These are phyloP conservation scores for Hyles lineata DNA, from an alignment of 2,888 invertebrate genomes.

Conservation along the genomic window DNA sequence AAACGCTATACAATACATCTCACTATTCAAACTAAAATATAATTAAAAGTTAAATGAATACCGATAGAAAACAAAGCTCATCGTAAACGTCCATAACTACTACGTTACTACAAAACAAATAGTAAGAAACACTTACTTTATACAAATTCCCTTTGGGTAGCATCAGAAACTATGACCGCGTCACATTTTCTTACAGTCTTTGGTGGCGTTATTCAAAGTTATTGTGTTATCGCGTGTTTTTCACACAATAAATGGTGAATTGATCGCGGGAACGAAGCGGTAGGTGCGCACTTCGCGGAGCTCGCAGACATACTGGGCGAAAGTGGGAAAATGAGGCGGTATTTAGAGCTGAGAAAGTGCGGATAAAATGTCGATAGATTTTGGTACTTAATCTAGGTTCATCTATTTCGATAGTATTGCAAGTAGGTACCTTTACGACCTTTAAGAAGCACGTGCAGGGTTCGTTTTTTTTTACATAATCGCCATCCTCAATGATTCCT, in stretches of 20 bases:
- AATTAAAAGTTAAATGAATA: too few species aligned
- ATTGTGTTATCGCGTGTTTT: constrained; percentile 42
- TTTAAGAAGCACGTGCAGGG: too few species aligned
- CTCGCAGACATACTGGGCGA: constrained; percentile 65
- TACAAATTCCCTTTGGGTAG: not conserved
- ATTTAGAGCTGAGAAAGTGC: constrained; percentile 53
- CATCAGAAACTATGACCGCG: constrained; percentile 7
- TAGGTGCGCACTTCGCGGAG: constrained; percentile 44
- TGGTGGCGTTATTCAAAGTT: constrained; percentile 28
- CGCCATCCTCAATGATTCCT: too few species aligned
- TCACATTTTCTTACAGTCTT: constrained; percentile 26
- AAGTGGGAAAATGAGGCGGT: constrained; percentile 68
- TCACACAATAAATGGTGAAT: constrained; percentile 37
- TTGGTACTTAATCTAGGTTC: not conserved
- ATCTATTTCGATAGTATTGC: not conserved
- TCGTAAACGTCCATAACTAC: not conserved
- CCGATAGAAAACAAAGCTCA: too few species aligned
- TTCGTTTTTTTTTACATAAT: too few species aligned
- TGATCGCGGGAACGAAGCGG: not conserved
- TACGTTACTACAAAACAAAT: constrained; percentile 31
- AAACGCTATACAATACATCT: too few species aligned
- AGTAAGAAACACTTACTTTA: constrained; percentile 19
- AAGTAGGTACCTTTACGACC: not conserved
- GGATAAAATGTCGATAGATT: constrained; percentile 50
- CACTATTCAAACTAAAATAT: too few species aligned